Evolutionary conservation across 2,797 vertebrate genomes (phyloP), one percentile per base, ranked within the genome.

Genomic region (Rhabdomys pumilio): DNA sequence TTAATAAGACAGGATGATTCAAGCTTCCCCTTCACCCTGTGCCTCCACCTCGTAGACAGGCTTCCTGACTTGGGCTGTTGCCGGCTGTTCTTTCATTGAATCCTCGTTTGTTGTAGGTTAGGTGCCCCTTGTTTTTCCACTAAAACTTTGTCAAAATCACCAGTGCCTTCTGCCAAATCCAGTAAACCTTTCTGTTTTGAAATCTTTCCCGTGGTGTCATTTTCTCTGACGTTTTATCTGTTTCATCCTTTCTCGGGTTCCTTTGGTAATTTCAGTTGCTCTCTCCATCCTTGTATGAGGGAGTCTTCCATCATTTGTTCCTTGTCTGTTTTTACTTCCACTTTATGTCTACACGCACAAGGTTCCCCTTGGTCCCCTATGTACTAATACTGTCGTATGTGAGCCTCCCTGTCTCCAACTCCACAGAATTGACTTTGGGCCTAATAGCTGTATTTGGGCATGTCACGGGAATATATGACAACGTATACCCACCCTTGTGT

Each of bases 141-240:
- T 65, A 61, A 93, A 93, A 88, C n/a, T 72, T 87, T 72, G 13
- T 59, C 50, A 81, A 89, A 69, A n/a, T 96, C 34, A 50, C 17
- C 47, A 50, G 6, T 89, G 47, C 89, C n/a, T 79, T 93, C 93
- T 82, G 14, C 19, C 47, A 85, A 93, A 47, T 72, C 19, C 50
- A 57, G 20, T 61, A 79, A 63, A 53, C 77, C 26, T 94, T 85
- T 59, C 13, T n/a, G 17, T 19, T 59, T 87, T 67, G 34, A 90
- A 94, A 69, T 53, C 83, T 7, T 57, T 93, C 89, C 63, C 61
- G 44, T 91, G 34, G 94, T 92, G n/a, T 91, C 3, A 47, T 93
- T 97, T 95, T 80, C 76, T 97, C 55, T 83, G 20, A 81, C 84
- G 75, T 76, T 91, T 80, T 88, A 12, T 69, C 85, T 89, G 6